These are phyloP conservation scores for Diplazon laetatorius DNA, from an alignment of 2,888 invertebrate genomes.

Conservation along the genomic window DNA sequence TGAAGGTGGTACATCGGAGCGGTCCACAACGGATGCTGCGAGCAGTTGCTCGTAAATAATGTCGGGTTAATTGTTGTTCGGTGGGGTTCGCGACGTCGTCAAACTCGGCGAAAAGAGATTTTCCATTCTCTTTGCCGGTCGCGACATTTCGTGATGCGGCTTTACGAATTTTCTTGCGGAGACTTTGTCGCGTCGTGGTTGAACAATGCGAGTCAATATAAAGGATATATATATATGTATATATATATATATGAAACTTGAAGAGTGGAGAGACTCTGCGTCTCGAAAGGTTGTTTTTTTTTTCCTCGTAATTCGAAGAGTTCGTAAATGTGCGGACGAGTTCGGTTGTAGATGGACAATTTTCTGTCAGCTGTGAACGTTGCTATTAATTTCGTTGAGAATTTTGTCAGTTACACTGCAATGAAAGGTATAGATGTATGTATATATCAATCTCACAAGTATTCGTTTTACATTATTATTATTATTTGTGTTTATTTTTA, in stretches of 20 bases:
- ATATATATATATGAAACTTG: too few relatives aligned
- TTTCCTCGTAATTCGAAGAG: too few relatives aligned
- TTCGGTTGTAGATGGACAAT: too few relatives aligned
- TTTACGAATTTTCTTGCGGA: slow-evolving; percentile 16
- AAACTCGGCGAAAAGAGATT: slow-evolving; percentile 54
- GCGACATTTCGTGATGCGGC: background rate
- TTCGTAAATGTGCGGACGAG: too few relatives aligned
- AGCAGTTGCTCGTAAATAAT: slow-evolving; percentile 70
- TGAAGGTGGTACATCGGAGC: slow-evolving; percentile 1
- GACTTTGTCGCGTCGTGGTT: slow-evolving; percentile 8
- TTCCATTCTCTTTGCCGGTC: slow-evolving; percentile 48
- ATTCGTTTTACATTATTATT: too few relatives aligned
- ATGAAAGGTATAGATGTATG: too few relatives aligned
- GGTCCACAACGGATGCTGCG: slow-evolving; percentile 3
- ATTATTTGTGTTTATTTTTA: background rate
- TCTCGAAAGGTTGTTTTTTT: too few relatives aligned
- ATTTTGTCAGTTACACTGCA: too few relatives aligned
- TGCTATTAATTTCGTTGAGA: too few relatives aligned
- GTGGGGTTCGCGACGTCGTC: slow-evolving; percentile 48
- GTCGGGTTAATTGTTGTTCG: slow-evolving; percentile 70
- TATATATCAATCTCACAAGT: too few relatives aligned
- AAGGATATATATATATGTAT: too few relatives aligned
- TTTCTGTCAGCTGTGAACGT: background rate
- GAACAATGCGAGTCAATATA: slow-evolving; percentile 12
- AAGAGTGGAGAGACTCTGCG: background rate